Evolutionary conservation across 2,888 invertebrate species (phyloP), one percentile per base, ranked within the genome.

Genomic region (Hemistola chrysoprasaria): DNA sequence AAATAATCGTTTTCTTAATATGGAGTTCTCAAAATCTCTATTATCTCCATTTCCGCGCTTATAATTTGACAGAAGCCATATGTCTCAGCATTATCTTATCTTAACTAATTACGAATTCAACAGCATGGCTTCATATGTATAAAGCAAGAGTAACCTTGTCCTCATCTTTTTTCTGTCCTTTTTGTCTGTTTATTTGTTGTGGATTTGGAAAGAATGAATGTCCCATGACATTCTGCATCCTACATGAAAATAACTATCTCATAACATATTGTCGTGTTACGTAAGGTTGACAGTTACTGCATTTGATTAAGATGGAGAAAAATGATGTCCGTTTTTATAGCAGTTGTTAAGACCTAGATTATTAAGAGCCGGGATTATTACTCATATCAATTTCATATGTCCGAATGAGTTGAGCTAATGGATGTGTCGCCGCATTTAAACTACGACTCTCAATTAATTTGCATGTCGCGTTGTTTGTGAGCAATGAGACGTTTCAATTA

Each of bases 401-500:
- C 43, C 39, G 40, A 22, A 43, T 46, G 38, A 42, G 39, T 34
- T 56, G 50, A 26, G 35, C 50, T 58, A 66, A 65, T 65, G 50
- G 51, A 50, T 41, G 42, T 53, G 66, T 62, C 66, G 56, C 56
- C 49, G 52, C 51, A 45, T 57, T 41, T 45, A 62, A 53, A 50
- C 56, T 56, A 66, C 56, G 62, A 51, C 36, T 36, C 46, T 44
- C 59, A 65, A 77, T 74, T 71, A 77, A 73, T 78, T 73, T 78
- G 73, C 76, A 78, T 78, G 69, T 56, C 50, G 43, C 9, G 34
- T 40, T 46, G 47, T 40, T 50, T 55, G 48, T 55, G 42, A 41
- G 33, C 54, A 54, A 50, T 47, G 56, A 65, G 62, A 59, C 69
- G 58, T 71, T 69, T 71, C 64, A 76, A 78, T 80, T 78, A 71